Evolutionary conservation across 2,888 invertebrate genomes (phyloP).

Genomic region (Ennomos quercinarius): DNA sequence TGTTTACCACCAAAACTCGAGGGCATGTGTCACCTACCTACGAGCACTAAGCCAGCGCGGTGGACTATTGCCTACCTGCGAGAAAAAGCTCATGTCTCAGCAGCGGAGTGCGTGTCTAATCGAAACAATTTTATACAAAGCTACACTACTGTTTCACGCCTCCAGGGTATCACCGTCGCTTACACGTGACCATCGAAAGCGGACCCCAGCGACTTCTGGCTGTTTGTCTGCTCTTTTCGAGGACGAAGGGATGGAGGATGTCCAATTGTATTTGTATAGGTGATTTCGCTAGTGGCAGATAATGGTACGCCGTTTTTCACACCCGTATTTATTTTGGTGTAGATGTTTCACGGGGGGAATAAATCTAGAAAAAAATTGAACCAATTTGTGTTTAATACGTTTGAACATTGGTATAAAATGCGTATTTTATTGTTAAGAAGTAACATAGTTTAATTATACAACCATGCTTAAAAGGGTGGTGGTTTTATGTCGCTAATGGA

Average conservation of each 20-base stretch:
- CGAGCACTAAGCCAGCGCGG: no score
- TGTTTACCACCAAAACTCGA: no score
- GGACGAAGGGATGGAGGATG: conserved; percentile 3
- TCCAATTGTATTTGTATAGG: conserved; percentile 15
- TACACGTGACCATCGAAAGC: conserved; percentile 7
- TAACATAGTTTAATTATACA: no score
- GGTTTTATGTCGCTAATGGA: no score
- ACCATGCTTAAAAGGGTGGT: no score
- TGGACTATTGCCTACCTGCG: no score
- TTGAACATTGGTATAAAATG: no score
- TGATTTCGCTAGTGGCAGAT: conserved; percentile 28
- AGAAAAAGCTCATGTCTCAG: no score
- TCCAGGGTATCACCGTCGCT: neutral
- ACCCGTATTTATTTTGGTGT: conserved; percentile 13
- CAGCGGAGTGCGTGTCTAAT: no score
- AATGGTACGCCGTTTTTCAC: conserved; percentile 12
- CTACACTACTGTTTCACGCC: conserved; percentile 3
- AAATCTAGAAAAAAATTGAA: neutral
- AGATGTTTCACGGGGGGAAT: neutral
- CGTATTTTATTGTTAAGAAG: no score
- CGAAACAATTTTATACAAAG: neutral
- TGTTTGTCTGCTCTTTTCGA: conserved; percentile 23
- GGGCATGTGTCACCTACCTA: no score
- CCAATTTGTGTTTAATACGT: neutral
- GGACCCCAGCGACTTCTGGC: conserved; percentile 17